Evolutionary conservation across 2,888 invertebrate species (phyloP).

Genomic region (Graphium colonna): DNA sequence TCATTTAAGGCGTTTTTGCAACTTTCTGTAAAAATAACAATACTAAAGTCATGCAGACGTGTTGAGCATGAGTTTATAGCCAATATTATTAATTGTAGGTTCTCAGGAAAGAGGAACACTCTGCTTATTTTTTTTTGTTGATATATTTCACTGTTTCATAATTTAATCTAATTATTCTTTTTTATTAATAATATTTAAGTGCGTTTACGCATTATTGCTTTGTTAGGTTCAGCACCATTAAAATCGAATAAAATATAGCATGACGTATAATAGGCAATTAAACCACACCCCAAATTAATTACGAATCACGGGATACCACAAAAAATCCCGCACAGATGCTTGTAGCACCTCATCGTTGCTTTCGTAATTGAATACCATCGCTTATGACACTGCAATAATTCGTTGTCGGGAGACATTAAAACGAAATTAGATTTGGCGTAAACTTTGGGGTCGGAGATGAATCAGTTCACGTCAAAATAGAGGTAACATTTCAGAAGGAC

Average conservation of each 20-base stretch:
- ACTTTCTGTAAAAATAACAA: no score
- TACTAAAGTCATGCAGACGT: no score
- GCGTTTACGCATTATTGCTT: no score
- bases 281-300: slow-evolving; percentile 62
- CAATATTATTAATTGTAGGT: no score
- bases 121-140: no score
- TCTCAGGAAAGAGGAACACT: no score
- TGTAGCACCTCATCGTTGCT: slow-evolving; percentile 64
- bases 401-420: slow-evolving; percentile 74
- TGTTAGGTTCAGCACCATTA: no score
- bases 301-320: slow-evolving; percentile 57
- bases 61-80: no score
- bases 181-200: no score
- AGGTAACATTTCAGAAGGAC: slow-evolving; percentile 57
- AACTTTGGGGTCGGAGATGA: slow-evolving; percentile 51
- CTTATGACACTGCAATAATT: slow-evolving; percentile 74
- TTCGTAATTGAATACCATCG: slow-evolving; percentile 55
- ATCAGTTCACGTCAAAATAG: slow-evolving; percentile 68
- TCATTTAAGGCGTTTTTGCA: no score
- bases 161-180: no score
- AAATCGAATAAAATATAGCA: slow-evolving; percentile 1
- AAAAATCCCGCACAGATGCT: slow-evolving; percentile 60
- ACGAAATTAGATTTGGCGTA: slow-evolving; percentile 64
- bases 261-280: slow-evolving; percentile 59
- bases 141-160: no score